phyloP scores from a whole-genome alignment of 2,888 invertebrate genomes.

The Aporophyla lueneburgensis region DNA sequence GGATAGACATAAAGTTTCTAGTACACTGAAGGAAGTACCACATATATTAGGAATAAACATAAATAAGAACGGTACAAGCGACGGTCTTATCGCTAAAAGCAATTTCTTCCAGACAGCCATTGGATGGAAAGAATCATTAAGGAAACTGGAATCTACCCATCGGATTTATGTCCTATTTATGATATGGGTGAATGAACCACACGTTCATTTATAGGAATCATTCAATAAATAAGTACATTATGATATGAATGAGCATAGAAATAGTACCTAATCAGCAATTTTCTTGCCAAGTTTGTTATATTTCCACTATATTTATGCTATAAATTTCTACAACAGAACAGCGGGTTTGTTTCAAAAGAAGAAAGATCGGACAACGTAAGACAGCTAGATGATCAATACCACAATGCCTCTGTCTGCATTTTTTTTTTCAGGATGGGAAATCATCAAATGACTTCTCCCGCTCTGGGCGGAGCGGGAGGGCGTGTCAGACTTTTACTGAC shows the following conservation, averaged over 20 bases:
- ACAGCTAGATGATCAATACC: background rate
- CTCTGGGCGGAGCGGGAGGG: too few species aligned
- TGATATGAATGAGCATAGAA: background rate
- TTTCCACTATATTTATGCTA: background rate
- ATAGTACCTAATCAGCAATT: background rate
- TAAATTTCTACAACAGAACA: background rate
- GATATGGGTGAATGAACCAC: background rate
- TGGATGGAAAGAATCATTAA: constrained; percentile 23
- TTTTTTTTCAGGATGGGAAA: too few species aligned
- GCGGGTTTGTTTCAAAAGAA: background rate
- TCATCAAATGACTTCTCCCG: too few species aligned
- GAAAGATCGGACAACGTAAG: background rate
- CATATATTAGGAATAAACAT: constrained; percentile 23
- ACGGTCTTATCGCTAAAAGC: constrained; percentile 35
- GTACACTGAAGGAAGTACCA: background rate
- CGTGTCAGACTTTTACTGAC: too few species aligned
- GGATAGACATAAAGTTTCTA: constrained; percentile 6
- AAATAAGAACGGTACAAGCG: constrained; percentile 23
- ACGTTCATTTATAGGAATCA: background rate
- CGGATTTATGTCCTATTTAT: background rate
- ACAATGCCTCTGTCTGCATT: background rate
- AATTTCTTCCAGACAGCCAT: constrained; percentile 30
- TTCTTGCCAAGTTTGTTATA: too few species aligned
- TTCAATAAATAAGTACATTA: too few species aligned
- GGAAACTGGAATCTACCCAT: constrained; percentile 18